phyloP scores from a whole-genome alignment of 2,888 invertebrate species.

The Sphaeridia pumilis region DNA sequence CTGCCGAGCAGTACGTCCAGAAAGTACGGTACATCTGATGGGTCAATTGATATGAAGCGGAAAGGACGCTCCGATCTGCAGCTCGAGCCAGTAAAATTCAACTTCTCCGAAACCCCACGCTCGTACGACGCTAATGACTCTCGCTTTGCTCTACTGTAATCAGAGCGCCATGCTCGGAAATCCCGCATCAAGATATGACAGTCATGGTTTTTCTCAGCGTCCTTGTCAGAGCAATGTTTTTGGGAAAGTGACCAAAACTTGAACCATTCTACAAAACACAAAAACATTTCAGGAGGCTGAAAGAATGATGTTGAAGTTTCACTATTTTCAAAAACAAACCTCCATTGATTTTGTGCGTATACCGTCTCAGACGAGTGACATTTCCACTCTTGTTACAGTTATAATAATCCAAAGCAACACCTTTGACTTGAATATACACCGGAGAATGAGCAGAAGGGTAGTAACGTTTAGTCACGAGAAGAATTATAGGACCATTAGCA shows the following conservation, averaged over 20 bases:
- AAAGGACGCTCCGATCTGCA: constrained; percentile 26
- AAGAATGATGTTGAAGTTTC: background rate
- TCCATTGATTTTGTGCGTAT: constrained; percentile 31
- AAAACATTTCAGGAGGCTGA: constrained; percentile 2
- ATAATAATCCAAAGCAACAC: constrained; percentile 34
- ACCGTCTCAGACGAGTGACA: constrained; percentile 30
- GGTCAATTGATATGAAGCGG: constrained; percentile 33
- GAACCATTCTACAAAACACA: constrained; percentile 27
- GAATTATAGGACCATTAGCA: constrained; percentile 26
- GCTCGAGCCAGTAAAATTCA: constrained; percentile 33
- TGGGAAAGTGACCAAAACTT: constrained; percentile 28
- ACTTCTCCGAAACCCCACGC: constrained; percentile 11
- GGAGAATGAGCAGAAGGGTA: constrained; percentile 35
- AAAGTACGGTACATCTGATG: constrained; percentile 33
- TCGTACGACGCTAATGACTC: constrained; percentile 30
- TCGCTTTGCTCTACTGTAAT: constrained; percentile 17
- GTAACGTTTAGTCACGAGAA: constrained; percentile 30
- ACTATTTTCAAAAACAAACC: constrained; percentile 15
- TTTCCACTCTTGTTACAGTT: constrained; percentile 36
- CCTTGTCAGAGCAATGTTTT: constrained; percentile 16
- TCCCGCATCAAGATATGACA: constrained; percentile 20
- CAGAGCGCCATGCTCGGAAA: constrained; percentile 26
- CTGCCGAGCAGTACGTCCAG: constrained; percentile 24
- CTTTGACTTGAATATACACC: constrained; percentile 33
- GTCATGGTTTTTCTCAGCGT: background rate